phyloP scores from a whole-genome alignment of 1,140 invertebrate genomes.

The Hetaerina americana region DNA sequence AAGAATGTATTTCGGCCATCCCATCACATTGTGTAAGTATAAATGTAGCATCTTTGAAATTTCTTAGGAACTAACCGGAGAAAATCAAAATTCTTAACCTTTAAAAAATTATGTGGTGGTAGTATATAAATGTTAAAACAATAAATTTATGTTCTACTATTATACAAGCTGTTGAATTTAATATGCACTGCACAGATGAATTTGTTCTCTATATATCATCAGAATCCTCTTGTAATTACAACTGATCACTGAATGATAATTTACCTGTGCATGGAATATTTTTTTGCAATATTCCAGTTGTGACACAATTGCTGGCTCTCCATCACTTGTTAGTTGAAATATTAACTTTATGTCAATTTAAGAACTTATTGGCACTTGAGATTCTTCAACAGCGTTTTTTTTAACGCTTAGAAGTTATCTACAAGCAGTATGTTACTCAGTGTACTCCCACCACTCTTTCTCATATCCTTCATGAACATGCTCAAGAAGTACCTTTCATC shows the following conservation, averaged over 20 bases:
- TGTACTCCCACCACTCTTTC: constrained; percentile 95
- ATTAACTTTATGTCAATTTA: background rate
- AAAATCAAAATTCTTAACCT: background rate
- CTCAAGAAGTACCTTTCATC: constrained; percentile 84
- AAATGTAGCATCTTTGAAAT: background rate
- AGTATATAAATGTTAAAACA: background rate
- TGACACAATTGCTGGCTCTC: background rate
- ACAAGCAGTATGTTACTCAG: constrained; percentile 41
- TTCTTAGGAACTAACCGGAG: background rate
- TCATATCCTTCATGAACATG: constrained; percentile 98
- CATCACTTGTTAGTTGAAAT: background rate
- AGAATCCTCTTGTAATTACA: background rate
- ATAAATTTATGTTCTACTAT: background rate
- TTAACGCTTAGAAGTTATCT: background rate
- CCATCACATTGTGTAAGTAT: background rate
- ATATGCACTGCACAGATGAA: background rate
- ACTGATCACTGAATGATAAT: background rate
- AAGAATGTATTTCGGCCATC: background rate
- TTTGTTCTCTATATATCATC: background rate
- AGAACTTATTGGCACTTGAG: background rate
- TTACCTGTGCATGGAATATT: background rate
- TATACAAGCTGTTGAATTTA: background rate
- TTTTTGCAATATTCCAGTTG: background rate
- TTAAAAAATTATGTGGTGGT: background rate
- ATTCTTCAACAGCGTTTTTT: background rate